A percentile compares a stretch with the other conserved stretches of the same genome.
These are phyloP conservation scores for Callithrix jacchus DNA, from an alignment of 2,113 vertebrate species.

Conservation along the genomic window DNA sequence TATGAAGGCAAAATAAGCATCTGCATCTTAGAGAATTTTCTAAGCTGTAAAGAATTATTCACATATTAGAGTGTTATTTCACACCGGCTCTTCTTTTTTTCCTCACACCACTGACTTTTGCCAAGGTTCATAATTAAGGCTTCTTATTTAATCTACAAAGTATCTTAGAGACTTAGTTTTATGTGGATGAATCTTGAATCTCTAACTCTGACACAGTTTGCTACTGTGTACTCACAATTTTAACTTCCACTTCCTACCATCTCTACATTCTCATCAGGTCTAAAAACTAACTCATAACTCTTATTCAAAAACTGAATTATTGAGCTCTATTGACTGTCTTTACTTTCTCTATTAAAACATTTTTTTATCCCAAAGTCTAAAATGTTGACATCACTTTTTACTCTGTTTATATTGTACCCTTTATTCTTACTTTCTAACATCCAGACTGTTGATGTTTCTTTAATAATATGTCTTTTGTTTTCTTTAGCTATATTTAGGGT, in stretches of 20 bases:
- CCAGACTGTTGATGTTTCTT: background rate
- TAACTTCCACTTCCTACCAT: background rate
- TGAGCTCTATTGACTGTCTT: background rate
- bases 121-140: background rate
- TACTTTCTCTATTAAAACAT: background rate
- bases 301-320: background rate
- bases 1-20: constrained; percentile 49
- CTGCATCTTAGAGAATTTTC: background rate
- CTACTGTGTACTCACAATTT: background rate
- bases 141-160: background rate
- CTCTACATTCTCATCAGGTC: background rate
- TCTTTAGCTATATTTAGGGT: background rate
- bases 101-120: background rate
- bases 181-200: background rate
- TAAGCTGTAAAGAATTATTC: constrained; percentile 47
- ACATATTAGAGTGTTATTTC: constrained; percentile 24
- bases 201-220: background rate
- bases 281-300: background rate
- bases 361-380: background rate
- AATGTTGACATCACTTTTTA: background rate
- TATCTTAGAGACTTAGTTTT: background rate
- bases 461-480: background rate
- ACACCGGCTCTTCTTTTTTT: background rate
- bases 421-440: background rate
- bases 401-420: background rate